Evolutionary conservation across 2,888 invertebrate species (phyloP), one percentile per base, ranked within the genome.

Genomic region (Argynnis bischoffii): DNA sequence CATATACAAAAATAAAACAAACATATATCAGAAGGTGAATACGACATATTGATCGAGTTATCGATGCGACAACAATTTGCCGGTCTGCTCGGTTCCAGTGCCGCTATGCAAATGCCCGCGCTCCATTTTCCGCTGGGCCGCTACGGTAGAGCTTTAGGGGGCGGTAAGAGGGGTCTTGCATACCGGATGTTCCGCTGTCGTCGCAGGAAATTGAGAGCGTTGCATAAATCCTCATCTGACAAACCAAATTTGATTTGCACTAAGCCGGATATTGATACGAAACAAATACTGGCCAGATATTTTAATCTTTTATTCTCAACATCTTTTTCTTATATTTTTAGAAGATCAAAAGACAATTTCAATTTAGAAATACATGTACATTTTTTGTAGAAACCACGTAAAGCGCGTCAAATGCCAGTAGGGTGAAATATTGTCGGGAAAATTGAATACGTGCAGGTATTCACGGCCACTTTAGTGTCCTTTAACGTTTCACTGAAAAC

Each of bases 231-330:
- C 87, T 86, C 87, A 89, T 90, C 87, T 86, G 86, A 85, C 89
- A 87, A 90, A 88, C 88, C 88, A 88, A 92, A 92, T 91, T 91
- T 88, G 90, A 89, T 90, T 89, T 88, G 76, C 85, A 87, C 85
- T 90, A 91, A 92, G 91, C 91, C 90, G 90, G 90, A 91, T 91
- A 91, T 91, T 89, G 91, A 89, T 90, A 89, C 84, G 88, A 88
- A 86, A 89, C 88, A 89, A 87, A 87, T 83, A 84, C 82, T 77
- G 79, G 81, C 80, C 78, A 79, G 78, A 75, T 75, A 79, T 82
- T 84, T 85, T 85, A 81, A 85, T 83, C 79, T 79, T 82, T 77
- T 77, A 41, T 59, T 65, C 60, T 70, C 68, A 72, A 72, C 71
- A 72, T 54, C 70, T 69, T 71, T 72, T 72, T 75, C 74, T 21